A percentile compares a stretch with the other conserved stretches of the same genome.
Conservation (phyloP, 2,113 vertebrate genomes). For the Chinchilla lanigera region DNA sequence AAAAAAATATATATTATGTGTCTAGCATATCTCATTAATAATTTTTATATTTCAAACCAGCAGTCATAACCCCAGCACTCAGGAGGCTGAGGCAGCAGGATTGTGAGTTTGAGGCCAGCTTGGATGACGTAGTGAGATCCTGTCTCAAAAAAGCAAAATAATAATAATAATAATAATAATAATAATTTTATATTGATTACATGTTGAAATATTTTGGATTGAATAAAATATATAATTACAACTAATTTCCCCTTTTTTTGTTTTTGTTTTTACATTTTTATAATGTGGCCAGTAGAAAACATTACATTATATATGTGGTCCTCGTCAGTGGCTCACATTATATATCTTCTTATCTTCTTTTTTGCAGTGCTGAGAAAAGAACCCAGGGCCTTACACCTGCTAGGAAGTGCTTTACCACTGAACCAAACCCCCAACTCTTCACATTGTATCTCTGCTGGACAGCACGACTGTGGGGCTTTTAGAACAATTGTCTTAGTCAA, state of each 20-base stretch:
- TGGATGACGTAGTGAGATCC: background rate
- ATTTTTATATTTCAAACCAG: background rate
- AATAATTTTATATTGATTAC: background rate
- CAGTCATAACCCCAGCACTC: background rate
- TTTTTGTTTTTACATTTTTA: background rate
- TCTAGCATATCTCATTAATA: background rate
- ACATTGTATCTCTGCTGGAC: background rate
- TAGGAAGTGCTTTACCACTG: background rate
- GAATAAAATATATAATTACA: constrained; percentile 22
- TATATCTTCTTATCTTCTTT: background rate
- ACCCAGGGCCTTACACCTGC: background rate
- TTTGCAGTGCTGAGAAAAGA: background rate
- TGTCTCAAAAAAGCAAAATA: background rate
- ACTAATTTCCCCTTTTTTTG: background rate
- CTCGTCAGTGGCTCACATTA: background rate
- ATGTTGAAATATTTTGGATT: background rate
- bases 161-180: background rate
- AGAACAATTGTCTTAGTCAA: background rate
- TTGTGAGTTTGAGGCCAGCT: background rate
- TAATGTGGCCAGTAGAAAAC: background rate
- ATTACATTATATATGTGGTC: background rate
- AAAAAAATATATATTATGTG: too few relatives aligned
- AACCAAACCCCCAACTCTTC: background rate
- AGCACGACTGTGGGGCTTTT: background rate
- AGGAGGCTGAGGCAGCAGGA: background rate